phyloP scores from a whole-genome alignment of 2,113 vertebrate species.

The Tragulus kanchil region DNA sequence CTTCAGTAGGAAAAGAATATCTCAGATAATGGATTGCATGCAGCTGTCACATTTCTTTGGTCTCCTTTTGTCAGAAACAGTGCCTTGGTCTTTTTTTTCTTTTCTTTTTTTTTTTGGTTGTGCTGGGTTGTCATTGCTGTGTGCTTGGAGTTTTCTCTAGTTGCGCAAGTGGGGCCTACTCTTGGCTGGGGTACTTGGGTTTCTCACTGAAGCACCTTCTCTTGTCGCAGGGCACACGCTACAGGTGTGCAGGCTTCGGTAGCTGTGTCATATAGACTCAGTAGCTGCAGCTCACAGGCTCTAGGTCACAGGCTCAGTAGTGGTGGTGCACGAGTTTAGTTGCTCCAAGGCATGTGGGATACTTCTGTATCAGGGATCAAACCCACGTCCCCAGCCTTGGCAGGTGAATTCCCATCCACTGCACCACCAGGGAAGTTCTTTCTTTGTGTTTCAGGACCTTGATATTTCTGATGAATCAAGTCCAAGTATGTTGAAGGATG shows the following conservation, averaged over 20 bases:
- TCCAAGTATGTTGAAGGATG: neutral
- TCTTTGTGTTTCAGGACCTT: neutral
- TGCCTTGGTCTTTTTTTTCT: neutral
- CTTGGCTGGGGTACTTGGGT: neutral
- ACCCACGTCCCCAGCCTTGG: neutral
- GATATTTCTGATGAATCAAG: neutral
- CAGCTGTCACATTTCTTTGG: neutral
- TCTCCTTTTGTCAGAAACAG: neutral
- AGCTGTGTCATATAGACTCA: neutral
- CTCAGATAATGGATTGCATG: neutral
- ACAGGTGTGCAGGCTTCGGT: neutral
- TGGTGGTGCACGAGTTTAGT: neutral
- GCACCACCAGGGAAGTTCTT: neutral
- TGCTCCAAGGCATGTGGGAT: neutral
- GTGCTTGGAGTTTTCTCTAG: neutral
- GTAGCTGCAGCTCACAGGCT: neutral
- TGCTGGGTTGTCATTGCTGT: neutral
- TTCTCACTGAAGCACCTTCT: neutral
- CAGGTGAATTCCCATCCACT: neutral
- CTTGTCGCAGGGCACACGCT: neutral
- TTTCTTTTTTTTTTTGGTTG: neutral
- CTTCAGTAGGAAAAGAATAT: conserved; percentile 23
- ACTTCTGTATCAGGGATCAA: neutral
- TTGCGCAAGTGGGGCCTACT: neutral
- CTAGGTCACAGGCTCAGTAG: neutral